Conservation (phyloP, 2,113 vertebrate genomes). For the Corythornis cristatus region DNA sequence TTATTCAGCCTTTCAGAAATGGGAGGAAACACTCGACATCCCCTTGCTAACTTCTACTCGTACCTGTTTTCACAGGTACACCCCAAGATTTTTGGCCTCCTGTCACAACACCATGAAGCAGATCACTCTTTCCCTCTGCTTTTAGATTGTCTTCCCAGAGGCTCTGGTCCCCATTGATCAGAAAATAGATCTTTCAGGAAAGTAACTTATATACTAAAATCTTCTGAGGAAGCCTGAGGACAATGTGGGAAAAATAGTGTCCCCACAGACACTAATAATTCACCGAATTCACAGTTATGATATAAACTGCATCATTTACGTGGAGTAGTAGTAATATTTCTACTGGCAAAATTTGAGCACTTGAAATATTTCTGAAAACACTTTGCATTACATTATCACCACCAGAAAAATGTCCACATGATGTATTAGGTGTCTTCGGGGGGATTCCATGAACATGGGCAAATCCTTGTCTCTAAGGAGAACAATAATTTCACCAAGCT, state of each 20-base stretch:
- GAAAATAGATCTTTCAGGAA: not conserved
- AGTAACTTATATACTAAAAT: not conserved
- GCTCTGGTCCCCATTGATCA: not conserved
- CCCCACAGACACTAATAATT: not conserved
- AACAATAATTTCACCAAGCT: not conserved
- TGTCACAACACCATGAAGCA: not conserved
- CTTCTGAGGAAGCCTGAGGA: not conserved
- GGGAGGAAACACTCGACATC: not conserved
- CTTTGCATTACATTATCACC: not conserved
- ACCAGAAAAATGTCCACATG: not conserved
- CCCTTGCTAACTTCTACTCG: not conserved
- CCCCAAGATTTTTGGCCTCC: not conserved
- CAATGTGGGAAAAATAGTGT: not conserved
- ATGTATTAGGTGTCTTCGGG: not conserved
- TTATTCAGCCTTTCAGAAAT: not conserved
- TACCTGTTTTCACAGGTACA: not conserved
- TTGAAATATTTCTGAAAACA: not conserved
- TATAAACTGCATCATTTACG: not conserved
- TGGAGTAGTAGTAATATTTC: not conserved
- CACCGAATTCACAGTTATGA: not conserved
- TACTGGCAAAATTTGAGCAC: not conserved
- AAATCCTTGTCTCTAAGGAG: not conserved
- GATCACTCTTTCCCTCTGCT: not conserved
- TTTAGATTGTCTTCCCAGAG: not conserved
- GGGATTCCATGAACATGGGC: not conserved